Evolutionary conservation across 2,888 invertebrate genomes (phyloP).

Genomic region (Melanostoma mellinum): DNA sequence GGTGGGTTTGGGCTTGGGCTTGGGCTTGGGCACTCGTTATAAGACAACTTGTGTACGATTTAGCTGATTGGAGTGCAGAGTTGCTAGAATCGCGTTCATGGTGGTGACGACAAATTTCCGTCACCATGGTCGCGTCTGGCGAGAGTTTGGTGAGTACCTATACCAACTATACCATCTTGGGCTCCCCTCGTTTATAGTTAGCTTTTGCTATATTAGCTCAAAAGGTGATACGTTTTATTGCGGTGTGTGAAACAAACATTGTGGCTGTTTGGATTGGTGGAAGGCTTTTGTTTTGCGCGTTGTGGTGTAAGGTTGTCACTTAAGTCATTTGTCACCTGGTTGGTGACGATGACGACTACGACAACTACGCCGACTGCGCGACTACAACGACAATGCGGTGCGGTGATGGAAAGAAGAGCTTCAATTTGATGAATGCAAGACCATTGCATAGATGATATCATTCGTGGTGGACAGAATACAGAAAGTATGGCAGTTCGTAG

Average conservation of each 20-base stretch:
- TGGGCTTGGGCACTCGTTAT: slow-evolving; percentile 15
- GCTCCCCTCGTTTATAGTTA: slow-evolving; percentile 4
- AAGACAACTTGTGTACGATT: slow-evolving; percentile 58
- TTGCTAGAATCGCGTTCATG: slow-evolving; percentile 64
- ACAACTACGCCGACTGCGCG: background rate
- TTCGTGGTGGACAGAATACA: slow-evolving; percentile 19
- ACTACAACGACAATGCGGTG: slow-evolving; percentile 17
- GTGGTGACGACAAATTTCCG: slow-evolving; percentile 71
- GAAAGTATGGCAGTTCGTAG: background rate
- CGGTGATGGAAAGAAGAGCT: slow-evolving; percentile 47
- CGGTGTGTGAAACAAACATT: slow-evolving; percentile 28
- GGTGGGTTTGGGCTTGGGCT: background rate
- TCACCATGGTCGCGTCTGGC: slow-evolving; percentile 66
- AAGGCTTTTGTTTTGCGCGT: slow-evolving; percentile 64
- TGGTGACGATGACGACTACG: slow-evolving; percentile 11
- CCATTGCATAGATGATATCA: slow-evolving; percentile 17
- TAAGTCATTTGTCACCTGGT: slow-evolving; percentile 69
- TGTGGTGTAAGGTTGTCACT: slow-evolving; percentile 70
- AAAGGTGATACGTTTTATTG: slow-evolving; percentile 47
- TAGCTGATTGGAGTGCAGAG: slow-evolving; percentile 65
- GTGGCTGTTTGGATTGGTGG: slow-evolving; percentile 29
- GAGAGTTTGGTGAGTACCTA: slow-evolving; percentile 42
- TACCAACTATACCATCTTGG: background rate
- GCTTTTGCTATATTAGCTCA: slow-evolving; percentile 2
- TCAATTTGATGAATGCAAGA: slow-evolving; percentile 39